Evolutionary conservation across 2,113 vertebrate species (phyloP).

Genomic region (cat (Felis catus)): DNA sequence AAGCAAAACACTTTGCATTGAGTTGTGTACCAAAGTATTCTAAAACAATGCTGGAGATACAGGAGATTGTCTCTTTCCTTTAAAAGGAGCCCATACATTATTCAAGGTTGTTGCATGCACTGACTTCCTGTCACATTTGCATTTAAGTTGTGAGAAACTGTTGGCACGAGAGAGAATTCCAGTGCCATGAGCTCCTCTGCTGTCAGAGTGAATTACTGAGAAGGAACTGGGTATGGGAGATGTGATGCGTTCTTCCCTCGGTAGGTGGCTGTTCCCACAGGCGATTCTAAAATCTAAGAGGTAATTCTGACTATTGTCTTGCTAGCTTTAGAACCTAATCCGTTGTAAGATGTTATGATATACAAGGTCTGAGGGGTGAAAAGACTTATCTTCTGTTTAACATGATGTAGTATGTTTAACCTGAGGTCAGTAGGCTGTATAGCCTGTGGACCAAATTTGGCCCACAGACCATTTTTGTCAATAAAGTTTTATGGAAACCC

Average conservation of each 20-base stretch:
- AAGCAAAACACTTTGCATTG: not conserved
- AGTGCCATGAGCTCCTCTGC: not conserved
- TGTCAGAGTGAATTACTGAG: not conserved
- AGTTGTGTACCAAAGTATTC: not conserved
- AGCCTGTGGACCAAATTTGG: not conserved
- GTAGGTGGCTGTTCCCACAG: not conserved
- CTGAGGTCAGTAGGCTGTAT: not conserved
- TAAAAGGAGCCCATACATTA: not conserved
- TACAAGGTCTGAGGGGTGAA: not conserved
- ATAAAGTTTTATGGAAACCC: not conserved
- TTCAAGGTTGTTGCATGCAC: not conserved
- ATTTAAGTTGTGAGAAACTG: not conserved
- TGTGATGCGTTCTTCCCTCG: not conserved
- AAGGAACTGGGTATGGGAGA: not conserved
- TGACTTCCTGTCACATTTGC: constrained; percentile 9
- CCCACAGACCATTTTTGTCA: not conserved
- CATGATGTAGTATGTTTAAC: not conserved
- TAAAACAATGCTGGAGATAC: not conserved
- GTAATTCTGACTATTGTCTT: not conserved
- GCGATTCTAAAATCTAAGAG: not conserved
- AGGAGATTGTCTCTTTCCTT: not conserved
- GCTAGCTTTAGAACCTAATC: not conserved
- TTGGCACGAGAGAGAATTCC: not conserved
- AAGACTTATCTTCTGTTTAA: not conserved
- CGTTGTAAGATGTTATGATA: not conserved